A percentile compares a stretch with the other conserved stretches of the same genome.
phyloP scores from a whole-genome alignment of 2,888 invertebrate species.

The Lamproptera curius region DNA sequence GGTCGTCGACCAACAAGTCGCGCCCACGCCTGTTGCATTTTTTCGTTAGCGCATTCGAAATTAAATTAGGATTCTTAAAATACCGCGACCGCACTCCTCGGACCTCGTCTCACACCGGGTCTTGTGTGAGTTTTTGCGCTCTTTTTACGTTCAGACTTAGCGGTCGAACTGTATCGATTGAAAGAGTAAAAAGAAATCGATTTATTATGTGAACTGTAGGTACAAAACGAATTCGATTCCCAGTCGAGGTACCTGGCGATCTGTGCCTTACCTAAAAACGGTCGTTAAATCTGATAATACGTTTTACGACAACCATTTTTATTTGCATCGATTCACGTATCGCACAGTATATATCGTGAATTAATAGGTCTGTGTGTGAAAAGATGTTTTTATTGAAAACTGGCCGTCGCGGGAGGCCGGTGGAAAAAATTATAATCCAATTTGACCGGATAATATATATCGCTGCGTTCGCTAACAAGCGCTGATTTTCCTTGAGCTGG shows the following conservation, averaged over 20 bases:
- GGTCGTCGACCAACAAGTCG: not conserved
- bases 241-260: slow-evolving; percentile 7
- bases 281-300: slow-evolving; percentile 3
- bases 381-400: not conserved
- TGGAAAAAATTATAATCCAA: slow-evolving; percentile 9
- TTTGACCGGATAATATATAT: slow-evolving; percentile 13
- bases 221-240: not conserved
- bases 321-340: not conserved
- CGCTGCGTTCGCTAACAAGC: slow-evolving; percentile 14
- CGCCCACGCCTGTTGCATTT: slow-evolving; percentile 42
- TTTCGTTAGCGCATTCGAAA: slow-evolving; percentile 34
- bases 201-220: no score
- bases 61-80: slow-evolving; percentile 61
- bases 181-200: slow-evolving; percentile 24
- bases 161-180: slow-evolving; percentile 25
- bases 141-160: slow-evolving; percentile 29
- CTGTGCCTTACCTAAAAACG: slow-evolving; percentile 4
- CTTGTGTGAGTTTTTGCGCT: slow-evolving; percentile 32
- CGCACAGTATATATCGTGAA: slow-evolving; percentile 1
- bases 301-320: not conserved
- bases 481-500: no score
- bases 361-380: not conserved
- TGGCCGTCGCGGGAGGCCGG: slow-evolving; percentile 1
- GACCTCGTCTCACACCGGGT: slow-evolving; percentile 42
- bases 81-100: slow-evolving; percentile 38